Evolutionary conservation across 2,888 invertebrate genomes (phyloP).

Genomic region (Meghimatium bilineatum): DNA sequence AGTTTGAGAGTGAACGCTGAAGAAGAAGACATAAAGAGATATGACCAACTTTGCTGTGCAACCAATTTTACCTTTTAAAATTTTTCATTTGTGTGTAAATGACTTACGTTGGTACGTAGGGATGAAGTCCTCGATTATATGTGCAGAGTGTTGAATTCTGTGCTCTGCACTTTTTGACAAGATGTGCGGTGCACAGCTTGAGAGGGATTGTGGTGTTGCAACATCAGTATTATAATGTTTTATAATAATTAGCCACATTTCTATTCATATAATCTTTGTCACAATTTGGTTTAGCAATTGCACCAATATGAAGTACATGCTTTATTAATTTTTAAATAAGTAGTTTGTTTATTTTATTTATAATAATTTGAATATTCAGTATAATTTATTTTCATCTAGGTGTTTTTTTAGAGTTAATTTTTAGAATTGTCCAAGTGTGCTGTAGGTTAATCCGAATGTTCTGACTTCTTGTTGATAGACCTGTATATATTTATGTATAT

Average conservation of each 20-base stretch:
- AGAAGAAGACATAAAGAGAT: too few relatives aligned
- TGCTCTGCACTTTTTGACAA: too few relatives aligned
- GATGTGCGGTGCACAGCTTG: too few relatives aligned
- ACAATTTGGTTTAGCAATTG: background rate
- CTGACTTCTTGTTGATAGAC: background rate
- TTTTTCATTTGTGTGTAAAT: too few relatives aligned
- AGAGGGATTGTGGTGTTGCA: too few relatives aligned
- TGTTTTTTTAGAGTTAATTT: background rate
- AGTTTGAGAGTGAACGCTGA: too few relatives aligned
- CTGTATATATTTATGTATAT: background rate
- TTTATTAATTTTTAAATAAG: background rate
- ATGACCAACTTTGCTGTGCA: too few relatives aligned
- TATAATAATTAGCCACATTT: background rate
- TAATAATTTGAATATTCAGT: background rate
- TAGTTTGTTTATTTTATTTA: background rate
- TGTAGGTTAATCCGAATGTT: too few relatives aligned
- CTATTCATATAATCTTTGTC: background rate
- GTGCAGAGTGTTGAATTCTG: too few relatives aligned
- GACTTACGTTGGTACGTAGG: too few relatives aligned
- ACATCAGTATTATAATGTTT: background rate
- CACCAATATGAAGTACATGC: background rate
- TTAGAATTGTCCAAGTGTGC: background rate
- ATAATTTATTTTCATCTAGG: background rate
- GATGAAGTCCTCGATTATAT: too few relatives aligned
- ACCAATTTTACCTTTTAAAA: too few relatives aligned